Percentiles rank a stretch among this genome's conserved stretches.
phyloP scores from a whole-genome alignment of 2,888 invertebrate genomes.

The Eristalis tenax region DNA sequence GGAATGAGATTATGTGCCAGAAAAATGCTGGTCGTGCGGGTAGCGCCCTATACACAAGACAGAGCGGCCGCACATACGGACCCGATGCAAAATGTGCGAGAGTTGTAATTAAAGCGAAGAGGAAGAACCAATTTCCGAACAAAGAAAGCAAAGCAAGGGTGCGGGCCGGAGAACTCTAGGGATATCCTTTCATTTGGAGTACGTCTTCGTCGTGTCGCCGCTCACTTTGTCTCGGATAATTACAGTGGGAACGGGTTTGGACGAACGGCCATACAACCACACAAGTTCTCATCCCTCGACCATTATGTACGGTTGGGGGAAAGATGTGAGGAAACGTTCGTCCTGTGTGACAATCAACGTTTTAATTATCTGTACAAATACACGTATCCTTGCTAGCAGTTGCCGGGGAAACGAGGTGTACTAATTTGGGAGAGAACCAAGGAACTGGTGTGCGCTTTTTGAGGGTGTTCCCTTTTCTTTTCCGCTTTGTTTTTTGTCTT shows the following conservation, averaged over 20 bases:
- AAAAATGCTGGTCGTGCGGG: neutral
- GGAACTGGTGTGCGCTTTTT: constrained; percentile 13
- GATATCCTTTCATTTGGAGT: constrained; percentile 39
- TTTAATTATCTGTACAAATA: constrained; percentile 61
- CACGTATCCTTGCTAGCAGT: constrained; percentile 41
- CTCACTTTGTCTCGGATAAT: constrained; percentile 34
- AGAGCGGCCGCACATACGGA: neutral
- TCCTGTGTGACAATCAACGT: constrained; percentile 66
- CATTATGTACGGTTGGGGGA: neutral
- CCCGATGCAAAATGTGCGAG: constrained; percentile 47
- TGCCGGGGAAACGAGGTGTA: constrained; percentile 22
- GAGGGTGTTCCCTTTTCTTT: constrained; percentile 14
- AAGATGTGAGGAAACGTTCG: constrained; percentile 29
- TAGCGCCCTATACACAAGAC: neutral
- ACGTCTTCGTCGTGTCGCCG: neutral
- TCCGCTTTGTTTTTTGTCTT: neutral
- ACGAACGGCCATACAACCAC: constrained; percentile 14
- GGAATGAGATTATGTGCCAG: neutral
- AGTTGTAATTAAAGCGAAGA: constrained; percentile 63
- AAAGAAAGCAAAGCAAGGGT: constrained; percentile 17
- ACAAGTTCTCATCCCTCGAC: neutral
- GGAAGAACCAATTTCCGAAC: constrained; percentile 60
- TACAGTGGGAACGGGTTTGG: constrained; percentile 37
- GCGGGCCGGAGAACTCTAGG: constrained; percentile 21
- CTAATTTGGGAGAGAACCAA: constrained; percentile 52